These are phyloP conservation scores for Aphodius sticticus DNA, from an alignment of 2,888 invertebrate species.

Conservation along the genomic window DNA sequence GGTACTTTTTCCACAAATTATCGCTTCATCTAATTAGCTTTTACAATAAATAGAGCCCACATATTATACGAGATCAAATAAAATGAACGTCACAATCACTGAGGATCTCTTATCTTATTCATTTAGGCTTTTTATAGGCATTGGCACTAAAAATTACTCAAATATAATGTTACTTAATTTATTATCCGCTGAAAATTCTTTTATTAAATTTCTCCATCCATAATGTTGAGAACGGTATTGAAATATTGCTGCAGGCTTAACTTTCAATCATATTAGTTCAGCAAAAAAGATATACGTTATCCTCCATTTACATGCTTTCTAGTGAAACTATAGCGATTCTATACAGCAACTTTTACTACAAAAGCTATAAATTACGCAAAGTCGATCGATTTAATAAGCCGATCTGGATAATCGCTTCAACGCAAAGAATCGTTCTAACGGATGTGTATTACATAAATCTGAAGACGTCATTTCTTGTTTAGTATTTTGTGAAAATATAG, in stretches of 20 bases:
- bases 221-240: neutral
- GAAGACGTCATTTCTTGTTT: too few species aligned
- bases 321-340: neutral
- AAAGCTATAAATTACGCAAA: neutral
- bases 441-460: neutral
- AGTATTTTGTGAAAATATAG: too few species aligned
- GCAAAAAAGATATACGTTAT: neutral
- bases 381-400: neutral
- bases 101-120: too few species aligned
- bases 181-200: neutral
- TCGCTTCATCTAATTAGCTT: too few species aligned
- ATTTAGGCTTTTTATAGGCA: too few species aligned
- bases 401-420: neutral
- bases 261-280: neutral
- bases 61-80: too few species aligned
- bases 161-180: neutral
- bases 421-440: neutral
- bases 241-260: neutral
- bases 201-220: neutral
- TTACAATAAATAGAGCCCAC: too few species aligned
- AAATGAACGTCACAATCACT: too few species aligned
- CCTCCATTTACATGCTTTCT: slow-evolving; percentile 1
- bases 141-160: too few species aligned
- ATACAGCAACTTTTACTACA: neutral
- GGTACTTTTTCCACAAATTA: too few species aligned